Percentiles rank a stretch among this genome's conserved stretches.
phyloP scores from a whole-genome alignment of 2,113 vertebrate species.

The Pelobates fuscus region DNA sequence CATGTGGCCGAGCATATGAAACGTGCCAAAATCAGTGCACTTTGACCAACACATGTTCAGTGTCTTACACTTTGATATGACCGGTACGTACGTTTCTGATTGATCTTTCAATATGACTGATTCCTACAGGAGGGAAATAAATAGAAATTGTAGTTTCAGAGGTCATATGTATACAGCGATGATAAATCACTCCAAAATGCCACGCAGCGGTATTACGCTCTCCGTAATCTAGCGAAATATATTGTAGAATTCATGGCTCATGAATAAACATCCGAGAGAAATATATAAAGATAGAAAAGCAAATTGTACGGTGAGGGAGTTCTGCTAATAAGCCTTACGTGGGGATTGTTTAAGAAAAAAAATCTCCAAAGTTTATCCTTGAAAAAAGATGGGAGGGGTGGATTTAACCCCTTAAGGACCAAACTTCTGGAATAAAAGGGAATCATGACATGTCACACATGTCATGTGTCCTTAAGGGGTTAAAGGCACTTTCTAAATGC shows the following conservation, averaged over 20 bases:
- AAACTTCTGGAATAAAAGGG: too few species aligned
- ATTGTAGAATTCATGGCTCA: too few species aligned
- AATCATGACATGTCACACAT: too few species aligned
- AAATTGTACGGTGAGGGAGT: constrained; percentile 8
- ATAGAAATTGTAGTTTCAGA: not conserved
- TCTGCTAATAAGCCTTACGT: not conserved
- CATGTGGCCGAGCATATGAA: not conserved
- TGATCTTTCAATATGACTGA: not conserved
- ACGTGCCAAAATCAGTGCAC: not conserved
- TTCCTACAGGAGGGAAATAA: not conserved
- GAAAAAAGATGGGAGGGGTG: not conserved
- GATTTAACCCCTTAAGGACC: too few species aligned
- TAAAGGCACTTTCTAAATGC: constrained; percentile 11
- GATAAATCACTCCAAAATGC: not conserved
- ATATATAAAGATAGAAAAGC: not conserved
- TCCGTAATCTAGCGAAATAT: too few species aligned
- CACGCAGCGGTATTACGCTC: not conserved
- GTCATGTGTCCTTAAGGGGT: too few species aligned
- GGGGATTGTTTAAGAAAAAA: not conserved
- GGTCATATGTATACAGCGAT: not conserved
- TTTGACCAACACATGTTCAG: constrained; percentile 14
- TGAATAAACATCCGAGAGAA: too few species aligned
- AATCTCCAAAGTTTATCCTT: not conserved
- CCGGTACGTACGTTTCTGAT: not conserved
- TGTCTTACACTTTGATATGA: not conserved